phyloP scores from a whole-genome alignment of 1,140 invertebrate species.

The Plutomurus gul region DNA sequence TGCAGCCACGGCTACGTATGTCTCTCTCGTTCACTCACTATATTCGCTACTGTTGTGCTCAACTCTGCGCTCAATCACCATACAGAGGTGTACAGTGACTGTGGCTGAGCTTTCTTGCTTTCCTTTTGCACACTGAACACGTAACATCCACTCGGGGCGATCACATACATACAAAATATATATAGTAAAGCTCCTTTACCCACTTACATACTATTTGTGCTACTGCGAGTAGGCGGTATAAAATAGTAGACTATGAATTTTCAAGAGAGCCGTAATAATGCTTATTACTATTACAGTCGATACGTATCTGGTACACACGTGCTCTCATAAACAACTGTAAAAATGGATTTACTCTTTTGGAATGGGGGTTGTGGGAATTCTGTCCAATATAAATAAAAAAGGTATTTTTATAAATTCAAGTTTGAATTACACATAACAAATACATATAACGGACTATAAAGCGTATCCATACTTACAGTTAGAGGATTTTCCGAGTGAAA shows the following conservation, averaged over 20 bases:
- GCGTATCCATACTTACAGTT: too few relatives aligned
- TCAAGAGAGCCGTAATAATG: neutral
- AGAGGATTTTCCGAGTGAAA: too few relatives aligned
- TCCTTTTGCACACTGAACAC: slow-evolving; percentile 11
- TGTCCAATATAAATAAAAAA: neutral
- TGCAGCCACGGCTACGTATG: too few relatives aligned
- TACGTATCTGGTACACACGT: neutral
- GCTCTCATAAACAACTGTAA: neutral
- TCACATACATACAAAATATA: slow-evolving; percentile 18
- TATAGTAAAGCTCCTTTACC: neutral
- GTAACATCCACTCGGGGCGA: slow-evolving; percentile 1
- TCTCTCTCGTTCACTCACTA: too few relatives aligned
- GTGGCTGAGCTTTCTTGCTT: neutral
- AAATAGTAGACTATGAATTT: neutral
- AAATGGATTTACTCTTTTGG: neutral
- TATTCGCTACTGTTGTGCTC: too few relatives aligned
- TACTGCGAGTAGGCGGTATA: neutral
- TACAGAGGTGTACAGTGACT: neutral
- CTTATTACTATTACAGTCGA: neutral
- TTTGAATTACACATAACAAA: too few relatives aligned
- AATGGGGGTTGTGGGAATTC: neutral
- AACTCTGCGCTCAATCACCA: slow-evolving; percentile 1
- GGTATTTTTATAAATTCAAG: too few relatives aligned
- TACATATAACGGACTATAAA: too few relatives aligned
- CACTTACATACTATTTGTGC: neutral